Evolutionary conservation across 2,113 vertebrate species (phyloP).

Genomic region (Microcebus lehilahytsara): DNA sequence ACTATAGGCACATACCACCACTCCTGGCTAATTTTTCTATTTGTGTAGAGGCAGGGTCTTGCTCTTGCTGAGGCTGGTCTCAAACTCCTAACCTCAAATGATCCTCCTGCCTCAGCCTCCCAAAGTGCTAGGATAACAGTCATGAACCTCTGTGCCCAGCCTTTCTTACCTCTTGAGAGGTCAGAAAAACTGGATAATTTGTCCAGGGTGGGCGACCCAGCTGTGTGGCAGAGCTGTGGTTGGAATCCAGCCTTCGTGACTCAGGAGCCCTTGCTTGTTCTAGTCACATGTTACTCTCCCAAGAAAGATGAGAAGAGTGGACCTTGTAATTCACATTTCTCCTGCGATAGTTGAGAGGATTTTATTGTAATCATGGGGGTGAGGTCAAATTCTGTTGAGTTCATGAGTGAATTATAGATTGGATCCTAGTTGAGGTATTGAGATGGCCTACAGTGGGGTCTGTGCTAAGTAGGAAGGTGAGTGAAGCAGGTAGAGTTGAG

Average conservation of each 20-base stretch:
- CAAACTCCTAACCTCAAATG: no score
- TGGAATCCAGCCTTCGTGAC: neutral
- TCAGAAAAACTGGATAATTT: neutral
- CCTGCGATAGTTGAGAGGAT: neutral
- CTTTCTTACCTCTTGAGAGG: neutral
- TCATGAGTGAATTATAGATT: neutral
- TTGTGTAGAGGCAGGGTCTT: no score
- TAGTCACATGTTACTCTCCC: neutral
- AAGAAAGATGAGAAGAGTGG: neutral
- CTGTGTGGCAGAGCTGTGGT: neutral
- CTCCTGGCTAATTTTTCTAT: no score
- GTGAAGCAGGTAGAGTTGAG: neutral
- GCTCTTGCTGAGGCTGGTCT: no score
- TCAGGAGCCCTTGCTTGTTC: neutral
- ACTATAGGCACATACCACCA: no score
- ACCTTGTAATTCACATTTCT: no score
- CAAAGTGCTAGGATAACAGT: no score
- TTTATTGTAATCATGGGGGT: neutral
- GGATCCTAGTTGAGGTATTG: neutral
- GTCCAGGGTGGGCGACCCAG: neutral
- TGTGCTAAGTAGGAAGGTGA: neutral
- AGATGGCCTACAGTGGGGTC: neutral
- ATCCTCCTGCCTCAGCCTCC: no score
- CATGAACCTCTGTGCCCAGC: no score
- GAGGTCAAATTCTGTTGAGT: neutral